Conservation (phyloP, 2,113 vertebrate genomes). For the Phaethornis superciliosus region DNA sequence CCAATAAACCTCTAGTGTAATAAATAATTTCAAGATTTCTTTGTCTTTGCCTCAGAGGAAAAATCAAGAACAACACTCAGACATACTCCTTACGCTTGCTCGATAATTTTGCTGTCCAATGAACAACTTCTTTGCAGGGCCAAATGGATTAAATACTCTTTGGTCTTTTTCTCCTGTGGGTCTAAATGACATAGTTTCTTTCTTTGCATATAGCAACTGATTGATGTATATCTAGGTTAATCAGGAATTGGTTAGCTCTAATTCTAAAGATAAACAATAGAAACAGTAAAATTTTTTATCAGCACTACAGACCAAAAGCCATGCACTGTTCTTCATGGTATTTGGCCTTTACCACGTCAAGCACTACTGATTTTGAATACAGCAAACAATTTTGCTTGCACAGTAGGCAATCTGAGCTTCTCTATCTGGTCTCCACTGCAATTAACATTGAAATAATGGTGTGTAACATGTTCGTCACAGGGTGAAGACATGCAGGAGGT, state of each 20-base stretch:
- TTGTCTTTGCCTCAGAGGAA: background rate
- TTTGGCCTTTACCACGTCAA: conserved; percentile 1
- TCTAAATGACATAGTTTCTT: conserved; percentile 4
- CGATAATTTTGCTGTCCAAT: background rate
- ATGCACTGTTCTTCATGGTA: background rate
- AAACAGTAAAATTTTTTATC: conserved; percentile 16
- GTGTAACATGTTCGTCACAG: background rate
- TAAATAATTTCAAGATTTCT: conserved; percentile 13
- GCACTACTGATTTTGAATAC: conserved; percentile 3
- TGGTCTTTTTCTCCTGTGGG: background rate
- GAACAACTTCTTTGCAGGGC: background rate
- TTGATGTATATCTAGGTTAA: background rate
- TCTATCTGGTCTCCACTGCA: background rate
- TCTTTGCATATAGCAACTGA: background rate
- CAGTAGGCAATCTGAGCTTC: background rate
- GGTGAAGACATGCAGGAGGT: background rate
- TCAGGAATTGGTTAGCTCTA: background rate
- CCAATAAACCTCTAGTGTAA: background rate
- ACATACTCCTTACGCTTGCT: background rate
- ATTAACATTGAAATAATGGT: conserved; percentile 16
- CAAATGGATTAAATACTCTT: background rate
- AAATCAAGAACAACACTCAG: background rate
- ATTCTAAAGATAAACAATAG: conserved; percentile 12
- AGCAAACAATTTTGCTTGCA: conserved; percentile 2
- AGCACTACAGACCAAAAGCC: background rate